Base-by-base conservation (phyloP, 2,888 invertebrate species). In the Agonopterix heracliana region DNA sequence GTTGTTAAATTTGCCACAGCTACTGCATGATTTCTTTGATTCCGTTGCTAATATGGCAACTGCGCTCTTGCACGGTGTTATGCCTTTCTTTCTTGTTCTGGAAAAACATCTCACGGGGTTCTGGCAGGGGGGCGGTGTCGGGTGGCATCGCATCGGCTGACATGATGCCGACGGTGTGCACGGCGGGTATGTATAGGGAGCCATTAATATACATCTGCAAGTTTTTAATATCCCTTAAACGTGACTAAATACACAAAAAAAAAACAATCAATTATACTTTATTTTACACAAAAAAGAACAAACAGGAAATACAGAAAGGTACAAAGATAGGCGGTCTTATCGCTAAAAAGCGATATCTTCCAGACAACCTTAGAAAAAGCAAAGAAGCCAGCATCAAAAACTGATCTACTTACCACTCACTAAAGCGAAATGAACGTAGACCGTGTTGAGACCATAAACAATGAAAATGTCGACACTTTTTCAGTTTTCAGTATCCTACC, bases 101-200 rank as follows among this genome's bases (percentile, higher is more conserved):
- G 51, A 68, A 10, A 87, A 60, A 52, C 87, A 87, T 71, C 64
- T 70, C 60, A 81, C 81, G 11, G 87, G 87, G 46, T 74, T 70
- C 45, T 63, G 12, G 54, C 87, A 87, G 3, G 78, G 77, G 1
- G 86, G 84, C 10, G 76, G 74, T 4, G 73, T 66, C 10, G 84
- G 87, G 43, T 87, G 85, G 57, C 87, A 87, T 49, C 83, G 75
- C 38, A 74, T 50, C 1, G 80, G 78, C 17, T 65, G 59, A 64
- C 87, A 86, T 1, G 85, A 81, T 34, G 86, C 71, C 4, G 74
- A 63, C 2, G 86, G 85, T 12, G 79, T 81, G 63, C 87, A 87
- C 40, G 87, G 80, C 44, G 86, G 86, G 56, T 84, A 83, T 54
- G 73, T 66, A 52, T 65, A 50, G 9, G 81, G 82, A 53, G 82